phyloP scores from a whole-genome alignment of 2,888 invertebrate genomes.

The Dusona sp. region DNA sequence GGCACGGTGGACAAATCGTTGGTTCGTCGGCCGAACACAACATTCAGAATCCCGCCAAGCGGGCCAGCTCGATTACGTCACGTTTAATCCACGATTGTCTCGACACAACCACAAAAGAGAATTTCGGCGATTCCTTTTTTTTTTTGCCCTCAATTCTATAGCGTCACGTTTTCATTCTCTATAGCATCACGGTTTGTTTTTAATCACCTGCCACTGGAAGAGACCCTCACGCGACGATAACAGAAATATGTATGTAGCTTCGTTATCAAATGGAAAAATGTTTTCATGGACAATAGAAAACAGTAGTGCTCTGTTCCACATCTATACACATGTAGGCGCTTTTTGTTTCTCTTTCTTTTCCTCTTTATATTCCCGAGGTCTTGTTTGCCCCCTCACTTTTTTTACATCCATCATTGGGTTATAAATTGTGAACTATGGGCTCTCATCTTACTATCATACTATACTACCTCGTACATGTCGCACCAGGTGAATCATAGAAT shows the following conservation, averaged over 20 bases:
- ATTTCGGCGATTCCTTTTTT: constrained; percentile 37
- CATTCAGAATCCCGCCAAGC: constrained; percentile 38
- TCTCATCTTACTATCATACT: not conserved
- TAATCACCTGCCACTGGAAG: constrained; percentile 19
- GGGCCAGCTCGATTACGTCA: constrained; percentile 65
- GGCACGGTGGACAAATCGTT: constrained; percentile 17
- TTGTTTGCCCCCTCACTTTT: not conserved
- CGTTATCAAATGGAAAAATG: constrained; percentile 65
- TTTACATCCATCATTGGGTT: not conserved
- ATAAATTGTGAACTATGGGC: not conserved
- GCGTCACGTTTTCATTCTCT: constrained; percentile 26
- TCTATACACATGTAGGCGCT: not conserved
- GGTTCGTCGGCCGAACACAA: constrained; percentile 25
- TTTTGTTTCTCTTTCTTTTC: not conserved
- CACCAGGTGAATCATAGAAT: too few species aligned
- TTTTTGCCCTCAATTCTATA: not conserved
- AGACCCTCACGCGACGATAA: constrained; percentile 56
- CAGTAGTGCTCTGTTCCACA: not conserved
- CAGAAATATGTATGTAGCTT: constrained; percentile 57
- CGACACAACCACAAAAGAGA: constrained; percentile 50
- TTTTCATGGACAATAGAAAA: constrained; percentile 53
- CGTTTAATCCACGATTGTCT: constrained; percentile 68
- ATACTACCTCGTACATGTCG: not conserved
- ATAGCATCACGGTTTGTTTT: constrained; percentile 28
- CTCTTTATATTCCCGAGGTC: not conserved